Conservation (phyloP, 2,113 vertebrate genomes). For the Chaetops frenatus region DNA sequence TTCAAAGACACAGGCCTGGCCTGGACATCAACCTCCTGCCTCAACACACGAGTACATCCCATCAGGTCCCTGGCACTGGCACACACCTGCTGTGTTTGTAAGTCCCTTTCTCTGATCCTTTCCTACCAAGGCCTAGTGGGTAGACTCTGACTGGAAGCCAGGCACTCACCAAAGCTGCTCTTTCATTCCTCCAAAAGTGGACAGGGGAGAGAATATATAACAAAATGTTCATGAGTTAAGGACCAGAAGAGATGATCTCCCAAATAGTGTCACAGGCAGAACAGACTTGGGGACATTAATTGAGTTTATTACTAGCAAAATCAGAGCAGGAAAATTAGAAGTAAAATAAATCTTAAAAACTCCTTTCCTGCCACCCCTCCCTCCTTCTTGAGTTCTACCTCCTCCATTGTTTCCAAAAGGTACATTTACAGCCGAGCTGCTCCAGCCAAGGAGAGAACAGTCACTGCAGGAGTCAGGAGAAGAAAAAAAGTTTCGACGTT, state of each 20-base stretch:
- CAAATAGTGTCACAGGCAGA: not conserved
- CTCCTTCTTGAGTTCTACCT: not conserved
- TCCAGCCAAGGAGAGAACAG: not conserved
- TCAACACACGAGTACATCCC: not conserved
- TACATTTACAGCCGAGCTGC: not conserved
- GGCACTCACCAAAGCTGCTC: not conserved
- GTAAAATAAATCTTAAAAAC: not conserved
- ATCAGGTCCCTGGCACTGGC: too few relatives aligned
- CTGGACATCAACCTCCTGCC: not conserved
- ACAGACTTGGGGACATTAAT: too few relatives aligned
- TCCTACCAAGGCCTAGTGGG: not conserved
- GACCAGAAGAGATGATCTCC: not conserved
- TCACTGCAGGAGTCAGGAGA: not conserved
- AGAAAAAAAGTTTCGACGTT: not conserved
- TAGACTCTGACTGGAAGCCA: not conserved
- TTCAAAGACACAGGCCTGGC: not conserved
- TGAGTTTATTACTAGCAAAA: not conserved
- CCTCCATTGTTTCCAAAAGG: not conserved
- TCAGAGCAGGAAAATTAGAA: not conserved
- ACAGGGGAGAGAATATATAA: not conserved
- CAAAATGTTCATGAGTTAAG: not conserved
- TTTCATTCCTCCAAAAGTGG: not conserved
- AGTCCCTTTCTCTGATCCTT: not conserved
- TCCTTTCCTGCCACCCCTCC: not conserved
- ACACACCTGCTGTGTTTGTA: rapidly evolving